Evolutionary conservation across 2,888 invertebrate genomes (phyloP).

Genomic region (Morpho helenor): DNA sequence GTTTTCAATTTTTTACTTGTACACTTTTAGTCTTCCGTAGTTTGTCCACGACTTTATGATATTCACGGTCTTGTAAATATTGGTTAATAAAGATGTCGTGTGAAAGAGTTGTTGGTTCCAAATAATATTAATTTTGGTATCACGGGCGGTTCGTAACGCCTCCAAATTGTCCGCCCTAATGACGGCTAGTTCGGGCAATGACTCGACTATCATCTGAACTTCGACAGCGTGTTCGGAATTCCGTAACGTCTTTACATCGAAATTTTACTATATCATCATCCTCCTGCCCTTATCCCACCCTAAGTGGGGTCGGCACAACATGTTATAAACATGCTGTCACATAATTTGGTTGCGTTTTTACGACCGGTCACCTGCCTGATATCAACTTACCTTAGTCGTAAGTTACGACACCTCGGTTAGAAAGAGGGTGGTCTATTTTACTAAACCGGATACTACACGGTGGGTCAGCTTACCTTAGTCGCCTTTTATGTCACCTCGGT

Average conservation of each 20-base stretch:
- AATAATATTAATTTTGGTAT: constrained; percentile 69
- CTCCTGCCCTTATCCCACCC: no score
- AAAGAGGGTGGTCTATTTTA: no score
- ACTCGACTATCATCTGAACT: constrained; percentile 49
- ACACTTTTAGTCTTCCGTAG: not conserved
- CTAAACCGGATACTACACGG: no score
- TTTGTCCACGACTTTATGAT: constrained; percentile 24
- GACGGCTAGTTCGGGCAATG: constrained; percentile 55
- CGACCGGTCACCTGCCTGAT: no score
- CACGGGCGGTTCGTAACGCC: constrained; percentile 53
- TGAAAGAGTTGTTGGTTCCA: constrained; percentile 61
- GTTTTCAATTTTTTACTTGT: no score
- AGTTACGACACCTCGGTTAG: no score
- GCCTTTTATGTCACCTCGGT: no score
- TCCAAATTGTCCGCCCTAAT: constrained; percentile 57
- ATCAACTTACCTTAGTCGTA: no score
- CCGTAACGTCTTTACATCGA: constrained; percentile 7
- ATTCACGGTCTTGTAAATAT: constrained; percentile 47
- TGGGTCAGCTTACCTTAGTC: no score
- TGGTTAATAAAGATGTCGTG: constrained; percentile 71
- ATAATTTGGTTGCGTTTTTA: no score
- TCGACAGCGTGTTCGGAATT: constrained; percentile 26
- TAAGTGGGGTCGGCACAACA: no score
- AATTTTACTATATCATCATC: not conserved
- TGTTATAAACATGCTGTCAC: no score